Evolutionary conservation across 2,113 vertebrate genomes (phyloP).

Genomic region (Hippocampus barbouri): DNA sequence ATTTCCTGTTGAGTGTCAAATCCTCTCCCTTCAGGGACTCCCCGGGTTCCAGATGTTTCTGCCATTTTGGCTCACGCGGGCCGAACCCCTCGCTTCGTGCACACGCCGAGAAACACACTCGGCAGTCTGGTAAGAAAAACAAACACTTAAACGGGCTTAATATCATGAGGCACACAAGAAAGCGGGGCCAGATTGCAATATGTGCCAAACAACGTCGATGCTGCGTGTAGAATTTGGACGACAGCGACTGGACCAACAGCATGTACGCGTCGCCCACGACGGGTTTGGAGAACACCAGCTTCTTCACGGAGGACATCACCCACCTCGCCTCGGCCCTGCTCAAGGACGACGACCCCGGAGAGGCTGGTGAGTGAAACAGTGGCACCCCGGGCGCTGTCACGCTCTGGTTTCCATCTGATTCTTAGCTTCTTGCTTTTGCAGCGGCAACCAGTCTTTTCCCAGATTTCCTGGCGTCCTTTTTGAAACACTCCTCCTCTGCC

Average conservation of each 20-base stretch:
- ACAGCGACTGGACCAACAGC: slow-evolving; percentile 81
- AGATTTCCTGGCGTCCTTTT: slow-evolving; percentile 84
- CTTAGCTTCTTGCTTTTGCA: slow-evolving; percentile 52
- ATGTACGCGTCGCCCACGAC: slow-evolving; percentile 71
- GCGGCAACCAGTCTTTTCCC: slow-evolving; percentile 88
- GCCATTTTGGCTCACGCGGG: slow-evolving; percentile 51
- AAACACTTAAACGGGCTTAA: neutral
- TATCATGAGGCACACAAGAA: neutral
- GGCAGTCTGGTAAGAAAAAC: slow-evolving; percentile 37
- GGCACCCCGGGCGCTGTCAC: neutral
- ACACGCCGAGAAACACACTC: slow-evolving; percentile 32
- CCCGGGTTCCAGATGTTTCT: slow-evolving; percentile 58
- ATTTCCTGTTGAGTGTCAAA: neutral
- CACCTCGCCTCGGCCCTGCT: slow-evolving; percentile 84
- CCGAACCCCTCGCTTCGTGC: slow-evolving; percentile 48
- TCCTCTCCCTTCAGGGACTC: slow-evolving; percentile 50
- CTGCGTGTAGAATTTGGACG: slow-evolving; percentile 76
- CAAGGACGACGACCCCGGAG: slow-evolving; percentile 91
- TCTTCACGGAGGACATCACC: slow-evolving; percentile 79
- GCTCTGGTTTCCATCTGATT: neutral
- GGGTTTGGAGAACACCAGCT: slow-evolving; percentile 70
- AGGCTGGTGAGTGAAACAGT: slow-evolving; percentile 76
- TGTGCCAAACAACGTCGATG: neutral
- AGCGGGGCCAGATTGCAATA: neutral
- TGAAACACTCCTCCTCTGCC: slow-evolving; percentile 85